These are phyloP conservation scores for Caretta caretta DNA, from an alignment of 2,113 vertebrate genomes.

Conservation along the genomic window DNA sequence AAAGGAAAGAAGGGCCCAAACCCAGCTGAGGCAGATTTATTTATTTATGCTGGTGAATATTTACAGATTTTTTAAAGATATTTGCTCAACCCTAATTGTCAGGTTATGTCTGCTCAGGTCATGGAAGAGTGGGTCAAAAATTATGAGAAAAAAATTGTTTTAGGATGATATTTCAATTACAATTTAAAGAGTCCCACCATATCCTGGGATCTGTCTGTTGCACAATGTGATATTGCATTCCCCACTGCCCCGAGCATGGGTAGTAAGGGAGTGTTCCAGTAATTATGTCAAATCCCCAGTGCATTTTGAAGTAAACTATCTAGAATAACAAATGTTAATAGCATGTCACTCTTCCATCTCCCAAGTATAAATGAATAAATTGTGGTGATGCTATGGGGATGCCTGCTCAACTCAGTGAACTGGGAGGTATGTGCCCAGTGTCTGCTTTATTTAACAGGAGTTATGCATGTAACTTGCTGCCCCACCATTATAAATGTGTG, in stretches of 20 bases:
- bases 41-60: accelerated
- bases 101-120: not conserved
- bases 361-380: slow-evolving; percentile 7
- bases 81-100: not conserved
- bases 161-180: not conserved
- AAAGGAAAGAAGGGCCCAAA: not conserved
- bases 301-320: slow-evolving; percentile 46
- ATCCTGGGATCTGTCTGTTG: accelerated
- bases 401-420: not conserved
- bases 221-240: not conserved
- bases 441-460: not conserved
- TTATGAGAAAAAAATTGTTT: slow-evolving; percentile 23
- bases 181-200: not conserved
- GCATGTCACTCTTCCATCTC: slow-evolving; percentile 1
- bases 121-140: slow-evolving; percentile 16
- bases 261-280: slow-evolving; percentile 12
- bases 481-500: accelerated
- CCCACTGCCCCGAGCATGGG: not conserved
- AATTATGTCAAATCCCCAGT: slow-evolving; percentile 46
- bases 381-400: not conserved
- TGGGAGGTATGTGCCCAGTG: not conserved
- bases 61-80: not conserved
- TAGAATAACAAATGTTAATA: slow-evolving; percentile 57
- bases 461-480: not conserved
- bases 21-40: not conserved